Conservation (phyloP, 2,113 vertebrate species). For the Euleptes europaea region DNA sequence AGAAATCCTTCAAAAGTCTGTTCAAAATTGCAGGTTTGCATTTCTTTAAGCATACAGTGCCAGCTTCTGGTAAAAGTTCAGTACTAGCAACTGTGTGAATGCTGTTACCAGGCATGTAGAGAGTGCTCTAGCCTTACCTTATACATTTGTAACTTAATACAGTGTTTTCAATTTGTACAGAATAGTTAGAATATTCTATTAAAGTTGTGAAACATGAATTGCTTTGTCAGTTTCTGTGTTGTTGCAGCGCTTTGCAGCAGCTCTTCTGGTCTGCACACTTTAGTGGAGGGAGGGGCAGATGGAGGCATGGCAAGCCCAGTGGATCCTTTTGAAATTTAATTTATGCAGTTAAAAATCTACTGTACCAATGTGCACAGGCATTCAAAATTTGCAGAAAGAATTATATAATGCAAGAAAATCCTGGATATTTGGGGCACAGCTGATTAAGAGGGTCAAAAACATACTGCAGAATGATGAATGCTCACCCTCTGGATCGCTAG, state of each 20-base stretch:
- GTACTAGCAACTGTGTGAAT: conserved; percentile 67
- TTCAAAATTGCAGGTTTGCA: conserved; percentile 47
- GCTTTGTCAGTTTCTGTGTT: conserved; percentile 39
- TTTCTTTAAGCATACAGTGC: conserved; percentile 58
- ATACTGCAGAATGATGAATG: too few species aligned
- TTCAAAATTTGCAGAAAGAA: background rate
- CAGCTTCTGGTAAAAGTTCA: conserved; percentile 60
- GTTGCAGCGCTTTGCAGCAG: background rate
- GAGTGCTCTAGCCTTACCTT: conserved; percentile 91
- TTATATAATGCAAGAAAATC: background rate
- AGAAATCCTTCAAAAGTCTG: conserved; percentile 55
- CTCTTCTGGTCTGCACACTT: fast-evolving
- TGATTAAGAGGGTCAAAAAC: background rate
- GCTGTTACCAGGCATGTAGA: conserved; percentile 79
- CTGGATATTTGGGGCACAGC: too few species aligned
- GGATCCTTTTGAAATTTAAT: background rate
- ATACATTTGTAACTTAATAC: conserved; percentile 92
- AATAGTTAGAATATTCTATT: conserved; percentile 97
- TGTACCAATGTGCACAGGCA: background rate
- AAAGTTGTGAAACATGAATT: conserved; percentile 88
- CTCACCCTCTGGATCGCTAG: too few species aligned
- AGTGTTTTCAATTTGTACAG: conserved; percentile 96
- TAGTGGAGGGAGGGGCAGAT: background rate
- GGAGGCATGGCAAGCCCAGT: background rate
- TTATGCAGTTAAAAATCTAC: background rate